Evolutionary conservation across 2,797 vertebrate species (phyloP), one percentile per base, ranked within the genome.

Genomic region (Rhinophrynus dorsalis): DNA sequence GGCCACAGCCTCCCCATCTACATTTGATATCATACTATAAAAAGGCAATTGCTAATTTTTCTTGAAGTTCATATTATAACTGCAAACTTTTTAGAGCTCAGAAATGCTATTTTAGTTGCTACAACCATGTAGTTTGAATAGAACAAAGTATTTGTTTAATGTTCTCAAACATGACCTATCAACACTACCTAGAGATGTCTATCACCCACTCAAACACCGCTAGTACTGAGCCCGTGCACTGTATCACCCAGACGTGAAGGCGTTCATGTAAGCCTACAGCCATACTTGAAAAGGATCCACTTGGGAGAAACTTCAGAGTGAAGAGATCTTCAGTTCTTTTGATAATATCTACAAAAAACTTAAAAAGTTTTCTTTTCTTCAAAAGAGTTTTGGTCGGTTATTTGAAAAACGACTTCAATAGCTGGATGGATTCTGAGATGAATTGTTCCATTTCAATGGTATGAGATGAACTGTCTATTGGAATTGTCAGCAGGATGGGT

Each of bases 311-410:
- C 32, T 58, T 20, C 44, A 27, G 55, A 68, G 11, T 26, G 23
- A 23, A 35, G 9, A 38, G 32, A 23, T 33, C 55, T 59, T 42
- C 55, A 68, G 45, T 33, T 57, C 29, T 30, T 68, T 33, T 11
- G 55, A 68, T 40, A 68, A 51, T 50, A 59, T 40, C 32, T 59
- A 51, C 55, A 68, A 67, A 68, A 44, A 24, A 21, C 21, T 3
- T 7, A 40, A 21, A 59, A 44, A 26, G 24, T 51, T 30, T 40
- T 45, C 42, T 29, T 7, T 47, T 47, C 32, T 15, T 26, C 13
- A 58, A 50, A 20, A 48, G 65, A 3, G 11, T 58, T 37, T 44
- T 40, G 40, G 42, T 21, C 37, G 26, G 23, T 18, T 2, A 23
- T 21, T 13, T 48, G 17, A 38, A 32, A 68, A 56, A 21, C 17